phyloP scores from a whole-genome alignment of 2,797 vertebrate genomes.

The Amphiprion clarkii region DNA sequence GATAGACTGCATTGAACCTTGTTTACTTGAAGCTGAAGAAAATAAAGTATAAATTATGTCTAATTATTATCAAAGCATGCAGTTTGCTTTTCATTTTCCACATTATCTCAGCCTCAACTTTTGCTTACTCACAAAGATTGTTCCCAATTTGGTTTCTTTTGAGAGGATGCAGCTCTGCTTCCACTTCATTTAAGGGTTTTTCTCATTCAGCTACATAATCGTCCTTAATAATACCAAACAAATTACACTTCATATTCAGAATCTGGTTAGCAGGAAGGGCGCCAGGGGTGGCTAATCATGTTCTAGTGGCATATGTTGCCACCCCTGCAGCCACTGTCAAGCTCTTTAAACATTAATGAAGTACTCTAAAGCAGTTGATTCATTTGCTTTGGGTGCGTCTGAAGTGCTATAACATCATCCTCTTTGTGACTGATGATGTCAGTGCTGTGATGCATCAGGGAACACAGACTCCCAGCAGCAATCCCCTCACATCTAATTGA shows the following conservation, averaged over 20 bases:
- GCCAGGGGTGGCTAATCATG: slow-evolving; percentile 8
- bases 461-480: slow-evolving; percentile 15
- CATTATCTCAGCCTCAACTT: not conserved
- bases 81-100: slow-evolving; percentile 4
- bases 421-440: slow-evolving; percentile 44
- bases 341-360: slow-evolving; percentile 46
- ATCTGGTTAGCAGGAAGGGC: slow-evolving; percentile 14
- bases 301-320: slow-evolving; percentile 5
- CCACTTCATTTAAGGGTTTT: slow-evolving; percentile 5
- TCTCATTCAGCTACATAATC: not conserved
- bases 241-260: not conserved
- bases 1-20: not conserved
- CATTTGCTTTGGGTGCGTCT: slow-evolving; percentile 36
- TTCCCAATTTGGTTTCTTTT: not conserved
- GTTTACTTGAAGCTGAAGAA: not conserved
- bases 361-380: slow-evolving; percentile 34
- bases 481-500: slow-evolving; percentile 5
- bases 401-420: slow-evolving; percentile 32
- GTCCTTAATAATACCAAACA: not conserved
- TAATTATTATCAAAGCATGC: not conserved
- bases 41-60: no score
- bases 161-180: not conserved
- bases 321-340: slow-evolving; percentile 10
- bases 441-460: slow-evolving; percentile 30
- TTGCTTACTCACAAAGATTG: not conserved